Conservation (phyloP, 2,888 invertebrate genomes). For the Callyntrura guangdongensis region DNA sequence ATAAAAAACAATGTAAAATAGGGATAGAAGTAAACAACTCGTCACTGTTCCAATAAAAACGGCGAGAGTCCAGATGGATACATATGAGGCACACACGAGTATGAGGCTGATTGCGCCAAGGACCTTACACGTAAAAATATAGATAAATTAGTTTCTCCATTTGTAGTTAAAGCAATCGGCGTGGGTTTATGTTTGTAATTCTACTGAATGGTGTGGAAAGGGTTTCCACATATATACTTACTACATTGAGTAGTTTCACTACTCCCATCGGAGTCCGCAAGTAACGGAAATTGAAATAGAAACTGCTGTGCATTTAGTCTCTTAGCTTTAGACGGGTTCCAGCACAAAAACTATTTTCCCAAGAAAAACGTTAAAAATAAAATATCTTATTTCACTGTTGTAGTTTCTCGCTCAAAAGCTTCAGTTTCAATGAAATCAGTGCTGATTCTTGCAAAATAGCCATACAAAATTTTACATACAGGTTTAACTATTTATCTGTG, state of each 20-base stretch:
- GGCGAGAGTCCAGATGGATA: slow-evolving; percentile 70
- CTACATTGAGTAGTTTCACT: slow-evolving; percentile 73
- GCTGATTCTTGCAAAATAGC: too few relatives aligned
- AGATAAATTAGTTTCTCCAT: neutral
- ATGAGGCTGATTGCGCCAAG: slow-evolving; percentile 75
- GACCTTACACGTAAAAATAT: neutral
- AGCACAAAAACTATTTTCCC: neutral
- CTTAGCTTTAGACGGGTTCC: neutral
- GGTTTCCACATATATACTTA: too few relatives aligned
- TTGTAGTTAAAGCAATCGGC: too few relatives aligned
- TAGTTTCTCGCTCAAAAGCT: neutral
- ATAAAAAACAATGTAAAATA: slow-evolving; percentile 37
- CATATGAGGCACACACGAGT: slow-evolving; percentile 67
- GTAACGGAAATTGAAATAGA: neutral
- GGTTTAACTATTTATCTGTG: too few relatives aligned
- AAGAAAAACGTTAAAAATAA: neutral
- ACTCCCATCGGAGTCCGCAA: slow-evolving; percentile 70
- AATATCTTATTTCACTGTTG: too few relatives aligned
- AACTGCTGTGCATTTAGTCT: slow-evolving; percentile 42
- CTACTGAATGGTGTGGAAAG: too few relatives aligned
- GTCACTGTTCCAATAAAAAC: slow-evolving; percentile 71
- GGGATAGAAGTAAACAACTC: slow-evolving; percentile 70
- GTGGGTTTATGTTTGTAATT: too few relatives aligned
- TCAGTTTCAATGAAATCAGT: too few relatives aligned
- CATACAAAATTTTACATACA: too few relatives aligned